Percentiles rank a stretch among this genome's conserved stretches.
phyloP scores from a whole-genome alignment of 2,888 invertebrate species.

The Platycheirus albimanus region DNA sequence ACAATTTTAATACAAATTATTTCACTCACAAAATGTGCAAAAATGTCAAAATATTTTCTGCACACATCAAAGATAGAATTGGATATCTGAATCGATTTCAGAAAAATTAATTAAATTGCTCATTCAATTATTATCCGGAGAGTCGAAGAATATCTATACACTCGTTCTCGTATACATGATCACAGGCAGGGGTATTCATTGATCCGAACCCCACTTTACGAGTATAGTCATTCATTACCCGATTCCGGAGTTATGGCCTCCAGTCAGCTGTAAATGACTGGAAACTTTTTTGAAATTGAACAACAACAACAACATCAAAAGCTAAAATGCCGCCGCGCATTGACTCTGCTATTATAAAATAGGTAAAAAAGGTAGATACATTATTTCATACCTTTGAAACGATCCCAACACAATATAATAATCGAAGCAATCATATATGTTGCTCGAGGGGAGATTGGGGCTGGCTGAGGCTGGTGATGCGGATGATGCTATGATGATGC shows the following conservation, averaged over 20 bases:
- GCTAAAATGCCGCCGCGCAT: conserved; percentile 28
- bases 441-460: conserved; percentile 42
- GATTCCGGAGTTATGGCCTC: conserved; percentile 38
- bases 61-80: conserved; percentile 25
- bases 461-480: not conserved
- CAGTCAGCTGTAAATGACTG: conserved; percentile 61
- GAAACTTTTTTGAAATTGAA: conserved; percentile 44
- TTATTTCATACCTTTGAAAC: conserved; percentile 1
- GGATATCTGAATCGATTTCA: conserved; percentile 38
- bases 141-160: conserved; percentile 27
- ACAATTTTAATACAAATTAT: conserved; percentile 5
- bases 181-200: conserved; percentile 38
- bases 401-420: conserved; percentile 44
- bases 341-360: not conserved
- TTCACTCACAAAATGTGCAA: not conserved
- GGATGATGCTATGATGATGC: not conserved
- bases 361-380: too few relatives aligned
- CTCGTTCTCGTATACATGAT: too few relatives aligned
- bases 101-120: too few relatives aligned
- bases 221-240: conserved; percentile 22
- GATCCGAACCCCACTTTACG: conserved; percentile 42
- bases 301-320: conserved; percentile 59
- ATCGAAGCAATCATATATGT: conserved; percentile 67
- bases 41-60: conserved; percentile 31
- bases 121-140: too few relatives aligned